phyloP scores from a whole-genome alignment of 92 coral and sea anemone genomes.

The Zoanthus sansibaricus region DNA sequence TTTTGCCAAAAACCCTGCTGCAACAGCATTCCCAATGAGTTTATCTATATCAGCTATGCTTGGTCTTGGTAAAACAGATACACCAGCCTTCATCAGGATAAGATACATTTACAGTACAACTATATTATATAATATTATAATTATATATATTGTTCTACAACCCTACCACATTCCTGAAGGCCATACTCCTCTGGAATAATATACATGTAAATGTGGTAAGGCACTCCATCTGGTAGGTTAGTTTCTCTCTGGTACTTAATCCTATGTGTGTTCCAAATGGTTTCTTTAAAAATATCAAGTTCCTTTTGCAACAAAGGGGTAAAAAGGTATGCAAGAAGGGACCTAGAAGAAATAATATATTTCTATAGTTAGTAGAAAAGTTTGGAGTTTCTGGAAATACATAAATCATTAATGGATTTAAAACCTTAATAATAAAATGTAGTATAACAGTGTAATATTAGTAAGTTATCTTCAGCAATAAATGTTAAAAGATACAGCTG shows the following conservation, averaged over 20 bases:
- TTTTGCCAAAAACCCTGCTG: constrained; percentile 26
- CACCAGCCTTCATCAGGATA: too few species aligned
- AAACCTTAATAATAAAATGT: not conserved
- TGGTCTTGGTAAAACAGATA: constrained; percentile 26
- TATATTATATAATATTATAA: too few species aligned
- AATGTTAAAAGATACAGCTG: constrained; percentile 10
- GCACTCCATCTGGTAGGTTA: not conserved
- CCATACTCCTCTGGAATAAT: not conserved
- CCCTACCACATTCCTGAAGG: constrained; percentile 14
- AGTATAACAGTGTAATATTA: too few species aligned
- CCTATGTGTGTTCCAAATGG: not conserved
- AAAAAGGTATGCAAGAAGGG: constrained; percentile 23
- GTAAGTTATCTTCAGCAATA: not conserved
- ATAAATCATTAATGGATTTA: not conserved
- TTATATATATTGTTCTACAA: not conserved
- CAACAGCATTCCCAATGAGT: constrained; percentile 49
- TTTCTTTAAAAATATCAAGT: not conserved
- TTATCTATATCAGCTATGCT: constrained; percentile 65
- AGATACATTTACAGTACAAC: too few species aligned
- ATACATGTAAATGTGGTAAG: not conserved
- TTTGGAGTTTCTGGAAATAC: not conserved
- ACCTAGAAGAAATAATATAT: not conserved
- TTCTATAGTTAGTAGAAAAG: not conserved
- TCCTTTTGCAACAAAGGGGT: constrained; percentile 8
- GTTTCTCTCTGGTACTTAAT: not conserved